These are phyloP conservation scores for Gracilinanus agilis DNA, from an alignment of 2,113 vertebrate species.

Conservation along the genomic window DNA sequence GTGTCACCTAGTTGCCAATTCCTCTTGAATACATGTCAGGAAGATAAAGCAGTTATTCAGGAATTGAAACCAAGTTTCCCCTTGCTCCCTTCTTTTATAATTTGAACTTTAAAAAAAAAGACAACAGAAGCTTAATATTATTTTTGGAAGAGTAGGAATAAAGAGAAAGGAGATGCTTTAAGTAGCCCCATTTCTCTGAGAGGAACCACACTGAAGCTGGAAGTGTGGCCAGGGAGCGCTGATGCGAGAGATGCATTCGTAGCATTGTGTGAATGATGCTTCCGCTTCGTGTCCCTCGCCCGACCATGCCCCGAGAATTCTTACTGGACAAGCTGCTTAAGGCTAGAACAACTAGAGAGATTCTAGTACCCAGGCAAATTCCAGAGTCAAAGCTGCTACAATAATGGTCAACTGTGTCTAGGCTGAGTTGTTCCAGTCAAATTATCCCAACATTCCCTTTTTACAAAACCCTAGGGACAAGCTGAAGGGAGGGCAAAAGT, in stretches of 20 bases:
- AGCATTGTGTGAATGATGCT: background rate
- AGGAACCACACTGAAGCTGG: too few species aligned
- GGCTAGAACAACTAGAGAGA: background rate
- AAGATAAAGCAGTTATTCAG: background rate
- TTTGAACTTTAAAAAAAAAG: background rate
- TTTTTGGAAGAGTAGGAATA: too few species aligned
- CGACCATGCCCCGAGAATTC: background rate
- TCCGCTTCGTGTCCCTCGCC: background rate
- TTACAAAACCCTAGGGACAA: background rate
- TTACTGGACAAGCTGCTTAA: background rate
- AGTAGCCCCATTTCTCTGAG: too few species aligned
- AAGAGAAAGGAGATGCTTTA: too few species aligned
- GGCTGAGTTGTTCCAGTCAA: background rate
- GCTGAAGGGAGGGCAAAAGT: background rate
- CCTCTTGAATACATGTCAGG: background rate
- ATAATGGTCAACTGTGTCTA: background rate
- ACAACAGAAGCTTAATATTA: too few species aligned
- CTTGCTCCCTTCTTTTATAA: background rate
- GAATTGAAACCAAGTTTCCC: background rate
- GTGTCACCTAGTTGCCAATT: background rate
- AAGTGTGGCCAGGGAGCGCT: too few species aligned
- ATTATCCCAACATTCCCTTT: background rate
- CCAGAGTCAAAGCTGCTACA: too few species aligned
- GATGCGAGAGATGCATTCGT: background rate
- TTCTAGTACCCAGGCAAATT: background rate